phyloP scores from a whole-genome alignment of 2,888 invertebrate species.

The Luperina nickerlii region DNA sequence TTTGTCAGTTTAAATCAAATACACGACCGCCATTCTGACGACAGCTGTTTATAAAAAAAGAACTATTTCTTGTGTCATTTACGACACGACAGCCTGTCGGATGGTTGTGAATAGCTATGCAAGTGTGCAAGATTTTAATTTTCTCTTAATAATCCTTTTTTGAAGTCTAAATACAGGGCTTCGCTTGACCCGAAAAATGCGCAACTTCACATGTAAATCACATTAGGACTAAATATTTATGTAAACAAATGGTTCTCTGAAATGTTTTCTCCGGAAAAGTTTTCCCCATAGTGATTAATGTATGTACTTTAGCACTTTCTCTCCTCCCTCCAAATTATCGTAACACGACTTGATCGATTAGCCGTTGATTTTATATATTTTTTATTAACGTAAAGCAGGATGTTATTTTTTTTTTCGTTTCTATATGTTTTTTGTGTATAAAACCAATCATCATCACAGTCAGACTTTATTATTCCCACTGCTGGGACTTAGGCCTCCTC shows the following conservation, averaged over 20 bases:
- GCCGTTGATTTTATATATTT: conserved; percentile 2
- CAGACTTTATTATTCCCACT: too few relatives aligned
- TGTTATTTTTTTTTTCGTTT: neutral
- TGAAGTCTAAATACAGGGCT: neutral
- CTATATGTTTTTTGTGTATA: neutral
- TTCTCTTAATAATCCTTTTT: too few relatives aligned
- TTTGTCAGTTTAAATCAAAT: neutral
- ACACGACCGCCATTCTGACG: neutral
- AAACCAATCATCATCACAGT: neutral
- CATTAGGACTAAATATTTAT: conserved; percentile 11
- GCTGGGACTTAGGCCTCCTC: too few relatives aligned
- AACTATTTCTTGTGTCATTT: too few relatives aligned
- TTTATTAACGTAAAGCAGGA: neutral
- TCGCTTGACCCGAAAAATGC: neutral
- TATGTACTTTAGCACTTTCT: conserved; percentile 12
- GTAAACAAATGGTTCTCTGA: conserved; percentile 17
- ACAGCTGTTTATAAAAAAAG: too few relatives aligned
- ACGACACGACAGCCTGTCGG: too few relatives aligned
- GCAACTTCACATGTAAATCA: conserved; percentile 3
- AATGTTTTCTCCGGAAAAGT: conserved; percentile 1
- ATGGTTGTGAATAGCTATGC: too few relatives aligned
- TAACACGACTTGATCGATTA: conserved; percentile 43
- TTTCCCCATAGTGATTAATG: conserved; percentile 51
- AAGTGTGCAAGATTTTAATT: neutral
- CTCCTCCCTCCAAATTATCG: conserved; percentile 26